Conservation (phyloP, 1,140 invertebrate genomes). For the Heliconius congener region DNA sequence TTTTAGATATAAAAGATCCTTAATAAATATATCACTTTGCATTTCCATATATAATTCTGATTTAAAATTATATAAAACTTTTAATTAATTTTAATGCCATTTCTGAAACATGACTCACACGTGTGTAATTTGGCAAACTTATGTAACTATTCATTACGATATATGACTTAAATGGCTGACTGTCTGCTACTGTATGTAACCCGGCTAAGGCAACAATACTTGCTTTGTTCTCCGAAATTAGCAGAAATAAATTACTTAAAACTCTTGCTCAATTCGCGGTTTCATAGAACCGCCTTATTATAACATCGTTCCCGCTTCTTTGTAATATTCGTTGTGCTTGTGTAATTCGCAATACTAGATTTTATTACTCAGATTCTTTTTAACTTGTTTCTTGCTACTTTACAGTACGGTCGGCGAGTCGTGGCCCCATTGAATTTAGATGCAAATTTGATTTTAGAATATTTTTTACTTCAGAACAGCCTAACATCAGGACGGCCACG, state of each 20-base stretch:
- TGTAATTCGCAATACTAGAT: slow-evolving; percentile 26
- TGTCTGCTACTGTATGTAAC: slow-evolving; percentile 22
- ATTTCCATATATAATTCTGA: background rate
- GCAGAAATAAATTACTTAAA: slow-evolving; percentile 56
- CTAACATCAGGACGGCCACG: too few relatives aligned
- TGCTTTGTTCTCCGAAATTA: slow-evolving; percentile 68
- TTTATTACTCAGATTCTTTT: slow-evolving; percentile 26
- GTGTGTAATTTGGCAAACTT: background rate
- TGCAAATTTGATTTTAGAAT: too few relatives aligned
- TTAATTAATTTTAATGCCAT: background rate
- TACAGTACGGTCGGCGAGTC: too few relatives aligned
- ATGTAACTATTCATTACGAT: slow-evolving; percentile 1
- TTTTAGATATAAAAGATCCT: background rate
- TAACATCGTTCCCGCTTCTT: slow-evolving; percentile 30
- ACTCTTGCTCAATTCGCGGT: slow-evolving; percentile 53
- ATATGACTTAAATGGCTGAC: slow-evolving; percentile 28
- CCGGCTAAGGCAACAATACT: slow-evolving; percentile 47
- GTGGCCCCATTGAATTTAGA: too few relatives aligned
- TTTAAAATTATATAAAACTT: background rate
- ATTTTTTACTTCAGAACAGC: too few relatives aligned
- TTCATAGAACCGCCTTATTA: slow-evolving; percentile 45
- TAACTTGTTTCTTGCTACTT: background rate
- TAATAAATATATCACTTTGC: background rate
- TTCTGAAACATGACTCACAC: background rate
- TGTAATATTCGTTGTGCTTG: slow-evolving; percentile 30